Conservation (phyloP, 2,113 vertebrate species). For the Patagioenas fasciata region DNA sequence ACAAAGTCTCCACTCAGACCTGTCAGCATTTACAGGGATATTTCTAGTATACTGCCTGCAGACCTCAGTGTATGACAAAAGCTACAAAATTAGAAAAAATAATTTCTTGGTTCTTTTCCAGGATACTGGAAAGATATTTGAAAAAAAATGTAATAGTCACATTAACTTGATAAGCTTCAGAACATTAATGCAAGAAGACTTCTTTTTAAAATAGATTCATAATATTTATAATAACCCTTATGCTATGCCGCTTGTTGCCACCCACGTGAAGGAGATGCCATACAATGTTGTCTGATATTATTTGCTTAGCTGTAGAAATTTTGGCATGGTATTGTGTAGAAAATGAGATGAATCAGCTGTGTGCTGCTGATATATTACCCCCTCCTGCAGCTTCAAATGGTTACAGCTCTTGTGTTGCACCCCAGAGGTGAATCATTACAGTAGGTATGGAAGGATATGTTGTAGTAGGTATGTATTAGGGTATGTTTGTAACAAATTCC, state of each 20-base stretch:
- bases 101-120: not conserved
- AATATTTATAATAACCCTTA: constrained; percentile 28
- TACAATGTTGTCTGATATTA: not conserved
- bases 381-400: not conserved
- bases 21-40: not conserved
- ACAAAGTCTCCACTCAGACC: not conserved
- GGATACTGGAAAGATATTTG: not conserved
- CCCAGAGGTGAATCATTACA: not conserved
- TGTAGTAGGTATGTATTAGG: not conserved
- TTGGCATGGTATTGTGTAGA: not conserved
- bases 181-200: not conserved
- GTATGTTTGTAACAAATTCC: not conserved
- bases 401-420: not conserved
- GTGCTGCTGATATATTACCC: not conserved
- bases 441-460: not conserved
- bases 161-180: not conserved
- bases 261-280: not conserved
- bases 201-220: not conserved
- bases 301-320: not conserved
- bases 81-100: not conserved
- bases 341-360: constrained; percentile 21
- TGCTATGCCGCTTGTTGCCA: not conserved
- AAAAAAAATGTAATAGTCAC: not conserved
- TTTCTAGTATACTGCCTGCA: not conserved
- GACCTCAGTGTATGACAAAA: not conserved